A percentile compares a stretch with the other conserved stretches of the same genome.
These are phyloP conservation scores for Forbesichthys papilliferus DNA, from an alignment of 2,113 vertebrate species.

Conservation along the genomic window DNA sequence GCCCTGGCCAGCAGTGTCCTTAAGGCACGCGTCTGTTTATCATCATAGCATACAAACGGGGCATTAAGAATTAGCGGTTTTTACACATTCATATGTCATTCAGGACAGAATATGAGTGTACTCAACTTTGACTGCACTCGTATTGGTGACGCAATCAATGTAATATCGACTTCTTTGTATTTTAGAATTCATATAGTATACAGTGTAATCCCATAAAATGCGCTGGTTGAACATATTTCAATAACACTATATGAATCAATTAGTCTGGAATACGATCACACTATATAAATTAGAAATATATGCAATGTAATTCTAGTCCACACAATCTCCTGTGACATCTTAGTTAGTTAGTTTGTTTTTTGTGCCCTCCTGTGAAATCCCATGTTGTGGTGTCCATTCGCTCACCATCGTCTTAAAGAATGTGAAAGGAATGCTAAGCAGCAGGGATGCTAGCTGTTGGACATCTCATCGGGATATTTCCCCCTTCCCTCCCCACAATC, in stretches of 20 bases:
- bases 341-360: no score
- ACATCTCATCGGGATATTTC: background rate
- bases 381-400: no score
- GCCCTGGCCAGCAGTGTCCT: constrained; percentile 6
- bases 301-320: no score
- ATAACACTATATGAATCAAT: no score
- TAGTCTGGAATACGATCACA: no score
- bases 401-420: background rate
- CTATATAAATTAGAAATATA: no score
- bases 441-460: background rate
- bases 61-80: background rate
- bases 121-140: background rate
- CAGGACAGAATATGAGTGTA: background rate
- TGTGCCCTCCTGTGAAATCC: no score
- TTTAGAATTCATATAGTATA: no score
- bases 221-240: no score
- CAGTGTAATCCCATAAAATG: no score
- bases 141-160: background rate
- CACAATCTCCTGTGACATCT: no score
- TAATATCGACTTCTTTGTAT: no score
- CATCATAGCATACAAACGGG: background rate
- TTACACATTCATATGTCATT: background rate
- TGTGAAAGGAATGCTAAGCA: background rate
- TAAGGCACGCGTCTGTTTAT: constrained; percentile 15
- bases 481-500: background rate